phyloP scores from a whole-genome alignment of 2,888 invertebrate species.

The Drosophila suboccidentalis region DNA sequence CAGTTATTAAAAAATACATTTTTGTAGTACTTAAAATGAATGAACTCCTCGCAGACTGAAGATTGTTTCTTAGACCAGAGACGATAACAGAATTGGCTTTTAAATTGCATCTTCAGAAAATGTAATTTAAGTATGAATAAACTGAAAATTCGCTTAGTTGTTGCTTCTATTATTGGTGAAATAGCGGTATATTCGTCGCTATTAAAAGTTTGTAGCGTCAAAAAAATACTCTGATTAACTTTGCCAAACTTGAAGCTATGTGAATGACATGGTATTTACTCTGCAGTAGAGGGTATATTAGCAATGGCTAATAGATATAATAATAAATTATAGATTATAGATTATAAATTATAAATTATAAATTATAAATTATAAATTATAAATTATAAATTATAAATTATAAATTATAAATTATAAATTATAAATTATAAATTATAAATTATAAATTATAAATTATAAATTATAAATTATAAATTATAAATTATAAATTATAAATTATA shows the following conservation, averaged over 20 bases:
- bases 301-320: too few relatives aligned
- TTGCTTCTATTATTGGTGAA: constrained; percentile 43
- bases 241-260: constrained; percentile 40
- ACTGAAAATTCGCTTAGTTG: constrained; percentile 33
- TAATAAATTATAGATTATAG: too few relatives aligned
- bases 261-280: constrained; percentile 21
- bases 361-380: too few relatives aligned
- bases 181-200: constrained; percentile 16
- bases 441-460: too few relatives aligned
- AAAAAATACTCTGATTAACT: constrained; percentile 54
- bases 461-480: too few relatives aligned
- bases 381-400: too few relatives aligned
- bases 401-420: too few relatives aligned
- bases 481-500: too few relatives aligned
- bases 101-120: constrained; percentile 19
- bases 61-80: not conserved
- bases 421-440: too few relatives aligned
- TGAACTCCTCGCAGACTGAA: not conserved
- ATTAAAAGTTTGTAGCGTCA: constrained; percentile 58
- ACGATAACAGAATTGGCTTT: not conserved
- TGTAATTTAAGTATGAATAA: constrained; percentile 18
- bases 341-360: too few relatives aligned
- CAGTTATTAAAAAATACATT: not conserved
- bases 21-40: not conserved
- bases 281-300: constrained; percentile 1